phyloP scores from a whole-genome alignment of 2,113 vertebrate genomes.

The Sprattus sprattus region DNA sequence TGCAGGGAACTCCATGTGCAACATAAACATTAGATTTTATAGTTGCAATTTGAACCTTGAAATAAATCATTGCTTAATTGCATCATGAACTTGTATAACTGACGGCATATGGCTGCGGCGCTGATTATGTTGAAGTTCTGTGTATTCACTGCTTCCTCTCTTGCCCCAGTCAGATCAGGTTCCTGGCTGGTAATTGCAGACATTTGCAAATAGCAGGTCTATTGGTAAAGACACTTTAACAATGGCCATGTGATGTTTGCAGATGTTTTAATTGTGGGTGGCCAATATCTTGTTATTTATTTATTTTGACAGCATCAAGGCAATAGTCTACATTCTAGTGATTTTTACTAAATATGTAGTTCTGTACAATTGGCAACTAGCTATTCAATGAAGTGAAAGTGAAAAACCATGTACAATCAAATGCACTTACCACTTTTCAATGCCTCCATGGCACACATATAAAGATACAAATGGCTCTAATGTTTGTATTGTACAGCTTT shows the following conservation, averaged over 20 bases:
- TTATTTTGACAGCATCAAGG: neutral
- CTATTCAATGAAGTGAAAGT: neutral
- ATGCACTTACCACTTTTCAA: neutral
- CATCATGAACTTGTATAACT: neutral
- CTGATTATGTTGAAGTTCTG: neutral
- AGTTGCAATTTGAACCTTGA: neutral
- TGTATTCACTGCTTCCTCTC: neutral
- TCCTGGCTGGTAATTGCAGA: neutral
- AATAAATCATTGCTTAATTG: constrained; percentile 10
- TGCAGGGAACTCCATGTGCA: neutral
- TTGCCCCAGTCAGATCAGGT: neutral
- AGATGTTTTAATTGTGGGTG: neutral
- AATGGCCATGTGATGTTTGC: neutral
- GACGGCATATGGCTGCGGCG: neutral
- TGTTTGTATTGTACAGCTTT: neutral
- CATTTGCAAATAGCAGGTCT: neutral
- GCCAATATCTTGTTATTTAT: neutral
- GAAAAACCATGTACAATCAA: too few relatives aligned
- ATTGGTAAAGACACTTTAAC: neutral
- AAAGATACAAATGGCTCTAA: neutral
- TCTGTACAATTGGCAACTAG: neutral
- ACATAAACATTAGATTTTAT: neutral
- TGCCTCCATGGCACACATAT: neutral
- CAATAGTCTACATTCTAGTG: neutral
- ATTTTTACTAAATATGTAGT: neutral